Percentiles rank a stretch among this genome's conserved stretches.
Conservation (phyloP, 2,797 vertebrate species). For the Enteromius anoplus region DNA sequence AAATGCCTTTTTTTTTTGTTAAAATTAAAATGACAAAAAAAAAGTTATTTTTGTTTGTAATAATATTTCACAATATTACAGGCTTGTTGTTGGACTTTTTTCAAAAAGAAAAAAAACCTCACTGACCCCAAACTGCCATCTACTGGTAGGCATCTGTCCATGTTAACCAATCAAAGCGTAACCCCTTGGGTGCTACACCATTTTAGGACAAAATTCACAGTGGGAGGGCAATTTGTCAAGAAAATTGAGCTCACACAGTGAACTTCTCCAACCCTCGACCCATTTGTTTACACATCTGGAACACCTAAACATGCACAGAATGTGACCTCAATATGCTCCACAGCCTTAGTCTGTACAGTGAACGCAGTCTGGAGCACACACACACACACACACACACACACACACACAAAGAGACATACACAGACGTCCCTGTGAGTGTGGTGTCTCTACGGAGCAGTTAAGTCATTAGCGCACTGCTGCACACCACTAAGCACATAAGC, state of each 20-base stretch:
- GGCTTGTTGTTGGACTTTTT: neutral
- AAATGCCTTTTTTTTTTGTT: neutral
- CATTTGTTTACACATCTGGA: conserved; percentile 41
- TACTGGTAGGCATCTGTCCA: neutral
- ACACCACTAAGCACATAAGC: conserved; percentile 59
- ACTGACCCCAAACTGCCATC: conserved; percentile 3
- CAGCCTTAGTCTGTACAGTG: conserved; percentile 22
- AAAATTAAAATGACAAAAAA: neutral
- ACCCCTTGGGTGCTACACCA: neutral
- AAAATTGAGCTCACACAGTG: neutral
- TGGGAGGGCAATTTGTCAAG: neutral
- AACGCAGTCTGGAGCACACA: neutral
- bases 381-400: conserved; percentile 30
- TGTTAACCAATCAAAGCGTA: neutral
- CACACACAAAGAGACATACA: neutral
- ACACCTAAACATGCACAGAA: conserved; percentile 29
- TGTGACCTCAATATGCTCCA: conserved; percentile 42
- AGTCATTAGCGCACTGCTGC: conserved; percentile 69
- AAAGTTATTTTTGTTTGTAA: neutral
- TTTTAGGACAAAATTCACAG: neutral
- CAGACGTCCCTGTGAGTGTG: conserved; percentile 54
- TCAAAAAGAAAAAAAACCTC: neutral
- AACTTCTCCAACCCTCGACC: conserved; percentile 5
- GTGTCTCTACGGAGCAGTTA: conserved; percentile 69
- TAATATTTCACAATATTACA: neutral